Evolutionary conservation across 1,140 invertebrate species (phyloP).

Genomic region (Ips nitidus): DNA sequence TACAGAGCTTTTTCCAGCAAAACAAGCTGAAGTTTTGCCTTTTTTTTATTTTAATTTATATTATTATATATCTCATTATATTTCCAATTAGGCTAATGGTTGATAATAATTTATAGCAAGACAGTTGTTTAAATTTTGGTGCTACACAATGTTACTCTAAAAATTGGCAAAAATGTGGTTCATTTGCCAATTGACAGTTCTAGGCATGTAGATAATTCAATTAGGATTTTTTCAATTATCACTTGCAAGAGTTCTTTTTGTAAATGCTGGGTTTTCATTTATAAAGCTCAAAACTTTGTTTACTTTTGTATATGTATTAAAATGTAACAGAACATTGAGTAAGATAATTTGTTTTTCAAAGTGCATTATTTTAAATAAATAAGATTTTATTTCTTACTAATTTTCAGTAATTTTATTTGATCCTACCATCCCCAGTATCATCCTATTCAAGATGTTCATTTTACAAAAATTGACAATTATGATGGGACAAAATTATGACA

Average conservation of each 20-base stretch:
- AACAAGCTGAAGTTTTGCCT: neutral
- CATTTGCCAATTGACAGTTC: too few species aligned
- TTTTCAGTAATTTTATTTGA: too few species aligned
- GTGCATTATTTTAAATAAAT: neutral
- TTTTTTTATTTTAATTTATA: slow-evolving; percentile 4
- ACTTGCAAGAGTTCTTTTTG: neutral
- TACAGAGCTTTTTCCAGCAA: neutral
- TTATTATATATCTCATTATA: neutral
- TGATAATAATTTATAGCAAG: neutral
- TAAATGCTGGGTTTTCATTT: slow-evolving; percentile 1
- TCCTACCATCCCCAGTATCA: too few species aligned
- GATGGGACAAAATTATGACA: too few species aligned
- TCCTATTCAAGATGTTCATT: too few species aligned
- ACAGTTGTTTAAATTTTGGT: slow-evolving; percentile 2
- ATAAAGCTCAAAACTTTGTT: neutral
- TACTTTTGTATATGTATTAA: neutral
- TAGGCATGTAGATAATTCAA: too few species aligned
- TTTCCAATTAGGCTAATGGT: neutral
- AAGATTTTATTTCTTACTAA: too few species aligned
- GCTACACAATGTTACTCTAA: neutral
- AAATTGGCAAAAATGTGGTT: too few species aligned
- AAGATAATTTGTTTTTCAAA: neutral
- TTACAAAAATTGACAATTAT: too few species aligned
- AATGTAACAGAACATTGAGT: neutral
- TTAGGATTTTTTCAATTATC: too few species aligned